These are phyloP conservation scores for Cyclopterus lumpus DNA, from an alignment of 2,797 vertebrate genomes.

Conservation along the genomic window DNA sequence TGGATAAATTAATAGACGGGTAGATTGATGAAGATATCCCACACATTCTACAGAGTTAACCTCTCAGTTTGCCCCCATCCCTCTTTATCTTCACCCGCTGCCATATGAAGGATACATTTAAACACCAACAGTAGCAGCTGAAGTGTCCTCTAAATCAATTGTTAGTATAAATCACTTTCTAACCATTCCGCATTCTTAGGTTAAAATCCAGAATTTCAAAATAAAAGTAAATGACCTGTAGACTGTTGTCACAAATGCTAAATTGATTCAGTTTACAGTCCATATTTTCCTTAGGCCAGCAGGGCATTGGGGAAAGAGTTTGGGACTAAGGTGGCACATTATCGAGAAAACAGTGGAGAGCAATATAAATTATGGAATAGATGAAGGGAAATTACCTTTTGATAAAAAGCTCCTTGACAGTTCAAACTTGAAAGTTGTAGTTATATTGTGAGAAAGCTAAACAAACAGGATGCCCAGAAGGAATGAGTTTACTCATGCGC, in stretches of 20 bases:
- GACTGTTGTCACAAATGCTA: neutral
- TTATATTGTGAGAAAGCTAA: neutral
- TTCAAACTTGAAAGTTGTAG: neutral
- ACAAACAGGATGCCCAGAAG: neutral
- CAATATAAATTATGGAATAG: neutral
- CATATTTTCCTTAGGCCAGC: slow-evolving; percentile 1
- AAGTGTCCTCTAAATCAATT: slow-evolving; percentile 36
- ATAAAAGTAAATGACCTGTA: neutral
- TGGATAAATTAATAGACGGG: slow-evolving; percentile 8
- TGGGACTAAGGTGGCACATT: neutral
- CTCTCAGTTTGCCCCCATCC: slow-evolving; percentile 8
- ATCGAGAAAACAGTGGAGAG: neutral
- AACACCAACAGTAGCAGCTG: slow-evolving; percentile 6
- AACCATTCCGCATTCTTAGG: neutral
- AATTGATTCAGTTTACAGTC: neutral
- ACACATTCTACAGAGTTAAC: slow-evolving; percentile 15
- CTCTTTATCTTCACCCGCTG: slow-evolving; percentile 18
- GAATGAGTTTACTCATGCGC: neutral
- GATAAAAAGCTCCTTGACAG: neutral
- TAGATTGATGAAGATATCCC: slow-evolving; percentile 29
- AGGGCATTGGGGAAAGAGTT: neutral
- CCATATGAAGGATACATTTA: slow-evolving; percentile 32
- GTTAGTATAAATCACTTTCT: slow-evolving; percentile 41
- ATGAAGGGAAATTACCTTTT: neutral
- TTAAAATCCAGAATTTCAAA: slow-evolving; percentile 4